phyloP scores from a whole-genome alignment of 2,113 vertebrate species.

The Elephantulus edwardii region DNA sequence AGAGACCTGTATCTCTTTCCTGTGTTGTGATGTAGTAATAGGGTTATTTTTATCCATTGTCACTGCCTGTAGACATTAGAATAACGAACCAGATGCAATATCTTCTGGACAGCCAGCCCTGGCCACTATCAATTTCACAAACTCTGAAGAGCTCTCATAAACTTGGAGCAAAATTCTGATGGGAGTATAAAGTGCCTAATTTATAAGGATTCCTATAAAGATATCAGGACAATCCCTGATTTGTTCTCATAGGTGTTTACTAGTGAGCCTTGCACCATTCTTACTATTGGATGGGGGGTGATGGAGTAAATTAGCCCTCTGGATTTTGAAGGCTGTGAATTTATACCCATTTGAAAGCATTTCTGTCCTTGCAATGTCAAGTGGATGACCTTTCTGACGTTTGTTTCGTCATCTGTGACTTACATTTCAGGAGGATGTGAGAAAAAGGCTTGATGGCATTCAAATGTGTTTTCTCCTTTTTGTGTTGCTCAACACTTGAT shows the following conservation, averaged over 20 bases:
- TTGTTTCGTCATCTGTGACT: conserved; percentile 48
- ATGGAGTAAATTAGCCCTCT: conserved; percentile 31
- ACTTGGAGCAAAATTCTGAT: conserved; percentile 41
- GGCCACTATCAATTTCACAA: conserved; percentile 12
- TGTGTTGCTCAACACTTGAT: conserved; percentile 36
- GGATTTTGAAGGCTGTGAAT: conserved; percentile 32
- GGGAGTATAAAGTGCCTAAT: conserved; percentile 5
- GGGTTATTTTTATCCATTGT: conserved; percentile 21
- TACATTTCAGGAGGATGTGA: not conserved
- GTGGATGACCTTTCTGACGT: conserved; percentile 27
- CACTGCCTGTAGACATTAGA: conserved; percentile 36
- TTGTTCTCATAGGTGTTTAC: conserved; percentile 1
- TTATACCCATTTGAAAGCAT: conserved; percentile 46
- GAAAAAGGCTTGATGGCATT: not conserved
- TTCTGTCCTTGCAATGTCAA: conserved; percentile 13
- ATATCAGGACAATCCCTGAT: not conserved
- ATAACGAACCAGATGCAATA: not conserved
- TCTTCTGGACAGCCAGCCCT: not conserved
- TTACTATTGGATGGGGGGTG: not conserved
- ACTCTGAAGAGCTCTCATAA: not conserved
- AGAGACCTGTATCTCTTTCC: conserved; percentile 14
- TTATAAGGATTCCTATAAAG: not conserved
- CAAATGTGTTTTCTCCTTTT: not conserved
- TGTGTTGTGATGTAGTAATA: conserved; percentile 1
- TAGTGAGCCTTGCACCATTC: not conserved